Evolutionary conservation across 2,797 vertebrate genomes (phyloP).

Genomic region (Varecia variegata): DNA sequence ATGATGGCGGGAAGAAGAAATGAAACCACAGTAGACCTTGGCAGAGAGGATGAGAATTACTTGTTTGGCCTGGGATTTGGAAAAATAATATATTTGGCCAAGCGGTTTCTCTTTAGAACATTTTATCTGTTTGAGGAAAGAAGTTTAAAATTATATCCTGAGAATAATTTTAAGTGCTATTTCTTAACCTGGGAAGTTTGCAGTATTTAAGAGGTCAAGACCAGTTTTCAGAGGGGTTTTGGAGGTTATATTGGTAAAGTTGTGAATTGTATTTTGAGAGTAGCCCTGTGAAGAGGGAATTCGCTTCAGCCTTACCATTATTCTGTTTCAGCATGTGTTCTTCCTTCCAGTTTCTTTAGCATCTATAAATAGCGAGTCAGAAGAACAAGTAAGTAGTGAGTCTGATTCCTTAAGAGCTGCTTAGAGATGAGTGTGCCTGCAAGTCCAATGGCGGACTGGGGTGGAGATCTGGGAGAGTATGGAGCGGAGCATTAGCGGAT

Average conservation of each 20-base stretch:
- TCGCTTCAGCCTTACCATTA: background rate
- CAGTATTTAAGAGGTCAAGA: background rate
- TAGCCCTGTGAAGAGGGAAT: background rate
- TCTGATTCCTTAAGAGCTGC: background rate
- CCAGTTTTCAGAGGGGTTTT: background rate
- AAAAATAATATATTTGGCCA: constrained; percentile 4
- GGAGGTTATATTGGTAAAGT: background rate
- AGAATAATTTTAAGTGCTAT: background rate
- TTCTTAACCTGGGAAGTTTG: background rate
- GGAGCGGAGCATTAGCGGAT: background rate
- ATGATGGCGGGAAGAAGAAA: background rate
- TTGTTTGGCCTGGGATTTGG: constrained; percentile 31
- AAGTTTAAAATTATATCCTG: constrained; percentile 20
- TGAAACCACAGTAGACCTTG: background rate
- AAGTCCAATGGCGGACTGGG: background rate
- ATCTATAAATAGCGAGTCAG: background rate
- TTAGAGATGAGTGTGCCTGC: background rate
- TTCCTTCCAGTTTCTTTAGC: background rate
- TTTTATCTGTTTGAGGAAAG: constrained; percentile 36
- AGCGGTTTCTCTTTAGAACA: background rate
- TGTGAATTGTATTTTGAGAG: background rate
- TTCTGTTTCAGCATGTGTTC: background rate
- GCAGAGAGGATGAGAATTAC: background rate
- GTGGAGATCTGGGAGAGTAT: background rate
- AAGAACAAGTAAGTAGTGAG: background rate